Conservation (phyloP, 1,140 invertebrate species). For the Bilobella aurantiaca region DNA sequence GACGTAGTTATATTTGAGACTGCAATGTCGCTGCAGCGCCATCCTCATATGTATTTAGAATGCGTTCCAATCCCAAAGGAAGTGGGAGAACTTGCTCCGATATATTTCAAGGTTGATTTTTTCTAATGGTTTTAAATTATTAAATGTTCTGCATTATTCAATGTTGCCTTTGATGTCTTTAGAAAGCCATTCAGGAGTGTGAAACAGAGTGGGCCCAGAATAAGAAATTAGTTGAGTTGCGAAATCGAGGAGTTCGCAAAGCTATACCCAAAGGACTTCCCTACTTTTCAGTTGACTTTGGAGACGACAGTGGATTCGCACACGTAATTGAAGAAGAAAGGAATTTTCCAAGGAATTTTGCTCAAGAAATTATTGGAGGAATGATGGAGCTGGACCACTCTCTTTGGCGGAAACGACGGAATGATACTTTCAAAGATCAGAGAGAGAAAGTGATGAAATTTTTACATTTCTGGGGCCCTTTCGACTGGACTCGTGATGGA, state of each 20-base stretch:
- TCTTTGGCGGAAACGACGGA: slow-evolving; percentile 69
- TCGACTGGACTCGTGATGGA: slow-evolving; percentile 43
- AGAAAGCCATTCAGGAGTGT: slow-evolving; percentile 88
- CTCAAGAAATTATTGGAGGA: slow-evolving; percentile 88
- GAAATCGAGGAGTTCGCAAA: slow-evolving; percentile 59
- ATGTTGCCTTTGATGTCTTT: not conserved
- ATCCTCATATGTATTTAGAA: slow-evolving; percentile 76
- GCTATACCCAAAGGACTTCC: slow-evolving; percentile 85
- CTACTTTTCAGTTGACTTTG: slow-evolving; percentile 91
- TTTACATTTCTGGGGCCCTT: slow-evolving; percentile 52
- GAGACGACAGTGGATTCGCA: slow-evolving; percentile 76
- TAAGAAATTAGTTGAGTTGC: slow-evolving; percentile 84
- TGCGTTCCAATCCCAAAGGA: slow-evolving; percentile 78
- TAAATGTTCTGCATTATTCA: not conserved
- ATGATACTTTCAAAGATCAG: slow-evolving; percentile 60
- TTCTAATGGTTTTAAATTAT: not conserved
- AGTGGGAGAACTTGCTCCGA: slow-evolving; percentile 70
- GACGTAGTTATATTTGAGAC: slow-evolving; percentile 89
- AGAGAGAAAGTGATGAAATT: slow-evolving; percentile 57
- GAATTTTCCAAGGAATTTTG: slow-evolving; percentile 80
- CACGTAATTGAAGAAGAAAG: slow-evolving; percentile 93
- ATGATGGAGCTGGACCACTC: slow-evolving; percentile 79
- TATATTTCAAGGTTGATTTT: slow-evolving; percentile 75
- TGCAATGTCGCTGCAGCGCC: slow-evolving; percentile 57
- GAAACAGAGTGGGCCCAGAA: slow-evolving; percentile 91